Conservation (phyloP, 2,888 invertebrate genomes). For the Leptura quadrifasciata region DNA sequence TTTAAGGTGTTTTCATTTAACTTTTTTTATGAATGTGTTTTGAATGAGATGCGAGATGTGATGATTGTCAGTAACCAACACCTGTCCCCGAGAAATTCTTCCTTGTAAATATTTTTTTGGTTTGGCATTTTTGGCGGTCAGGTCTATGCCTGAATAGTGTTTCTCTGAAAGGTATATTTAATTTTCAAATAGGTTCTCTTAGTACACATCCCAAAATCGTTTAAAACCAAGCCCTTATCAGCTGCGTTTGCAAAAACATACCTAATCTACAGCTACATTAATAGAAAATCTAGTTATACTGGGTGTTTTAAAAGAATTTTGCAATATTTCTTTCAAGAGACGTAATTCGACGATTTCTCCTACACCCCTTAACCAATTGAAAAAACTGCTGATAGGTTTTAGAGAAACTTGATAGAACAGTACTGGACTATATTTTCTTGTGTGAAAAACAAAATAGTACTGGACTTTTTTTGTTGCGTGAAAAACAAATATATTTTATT, state of each 20-base stretch:
- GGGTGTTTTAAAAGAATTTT: no score
- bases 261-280: not conserved
- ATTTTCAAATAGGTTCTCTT: constrained; percentile 33
- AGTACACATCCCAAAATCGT: constrained; percentile 44
- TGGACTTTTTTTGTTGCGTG: no score
- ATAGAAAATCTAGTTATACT: no score
- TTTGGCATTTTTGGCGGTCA: constrained; percentile 18
- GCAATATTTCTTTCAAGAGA: no score
- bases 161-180: not conserved
- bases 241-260: not conserved
- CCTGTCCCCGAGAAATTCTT: constrained; percentile 10
- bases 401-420: no score
- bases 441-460: no score
- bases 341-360: no score
- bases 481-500: no score
- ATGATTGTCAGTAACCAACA: constrained; percentile 4
- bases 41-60: not conserved
- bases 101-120: constrained; percentile 33
- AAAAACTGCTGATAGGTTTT: no score
- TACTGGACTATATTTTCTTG: no score
- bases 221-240: constrained; percentile 29
- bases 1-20: constrained; percentile 34
- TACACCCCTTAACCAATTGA: no score
- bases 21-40: constrained; percentile 24
- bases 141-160: constrained; percentile 21